Conservation (phyloP, 2,113 vertebrate species). For the Dryoscopus gambensis region DNA sequence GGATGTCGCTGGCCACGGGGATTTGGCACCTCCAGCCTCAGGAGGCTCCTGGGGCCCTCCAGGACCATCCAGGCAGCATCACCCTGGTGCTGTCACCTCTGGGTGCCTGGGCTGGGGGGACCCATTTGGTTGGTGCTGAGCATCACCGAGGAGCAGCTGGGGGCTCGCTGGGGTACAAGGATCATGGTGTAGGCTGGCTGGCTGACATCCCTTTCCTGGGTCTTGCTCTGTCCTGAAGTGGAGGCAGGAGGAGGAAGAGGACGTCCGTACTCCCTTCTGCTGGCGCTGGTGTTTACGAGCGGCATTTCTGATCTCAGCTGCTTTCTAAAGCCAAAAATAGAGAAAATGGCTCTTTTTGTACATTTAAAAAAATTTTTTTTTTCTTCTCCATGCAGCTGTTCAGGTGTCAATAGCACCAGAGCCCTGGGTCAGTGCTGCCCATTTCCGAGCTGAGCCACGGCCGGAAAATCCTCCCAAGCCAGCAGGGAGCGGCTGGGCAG, state of each 20-base stretch:
- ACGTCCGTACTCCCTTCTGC: rapidly evolving
- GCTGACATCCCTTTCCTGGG: rapidly evolving
- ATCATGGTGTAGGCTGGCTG: rapidly evolving
- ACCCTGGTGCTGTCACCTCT: rapidly evolving
- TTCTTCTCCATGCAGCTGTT: background rate
- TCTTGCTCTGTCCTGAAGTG: background rate
- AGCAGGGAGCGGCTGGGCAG: background rate
- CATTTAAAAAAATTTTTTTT: background rate
- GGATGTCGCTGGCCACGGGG: rapidly evolving
- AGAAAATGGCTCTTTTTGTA: background rate
- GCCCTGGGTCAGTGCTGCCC: background rate
- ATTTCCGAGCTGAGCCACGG: background rate
- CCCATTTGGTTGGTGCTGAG: background rate
- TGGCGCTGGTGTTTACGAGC: rapidly evolving
- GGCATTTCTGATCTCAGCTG: background rate
- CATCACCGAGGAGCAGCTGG: rapidly evolving
- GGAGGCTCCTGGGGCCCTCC: rapidly evolving
- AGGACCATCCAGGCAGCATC: background rate
- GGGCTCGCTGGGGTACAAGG: rapidly evolving
- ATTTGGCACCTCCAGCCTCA: background rate
- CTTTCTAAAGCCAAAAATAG: conserved; percentile 33
- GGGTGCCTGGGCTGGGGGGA: background rate
- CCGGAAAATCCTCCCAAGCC: background rate
- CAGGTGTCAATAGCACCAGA: background rate
- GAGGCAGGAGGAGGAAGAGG: background rate